Evolutionary conservation across 35 echinoderm and acorn worm species (phyloP).

Genomic region (Nesometra sesokonis): DNA sequence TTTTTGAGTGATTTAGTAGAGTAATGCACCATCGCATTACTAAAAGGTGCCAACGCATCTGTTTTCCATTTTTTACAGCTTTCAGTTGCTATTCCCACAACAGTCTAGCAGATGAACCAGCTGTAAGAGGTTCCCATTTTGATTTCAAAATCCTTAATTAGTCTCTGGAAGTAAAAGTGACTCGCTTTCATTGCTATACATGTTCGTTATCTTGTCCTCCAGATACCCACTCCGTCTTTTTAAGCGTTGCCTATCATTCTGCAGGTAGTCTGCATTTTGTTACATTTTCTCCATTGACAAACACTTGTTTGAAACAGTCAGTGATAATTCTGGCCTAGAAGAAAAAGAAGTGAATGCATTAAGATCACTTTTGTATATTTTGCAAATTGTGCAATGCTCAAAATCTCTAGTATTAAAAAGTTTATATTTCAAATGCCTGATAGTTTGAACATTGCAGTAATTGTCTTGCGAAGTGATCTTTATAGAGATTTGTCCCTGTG

Average conservation of each 20-base stretch:
- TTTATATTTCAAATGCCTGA: conserved; percentile 19
- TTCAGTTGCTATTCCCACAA: conserved; percentile 64
- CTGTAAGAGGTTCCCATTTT: not conserved
- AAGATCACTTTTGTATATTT: not conserved
- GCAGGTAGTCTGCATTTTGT: not conserved
- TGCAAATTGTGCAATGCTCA: not conserved
- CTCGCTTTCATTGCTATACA: not conserved
- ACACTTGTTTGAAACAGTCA: not conserved
- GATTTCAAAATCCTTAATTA: not conserved
- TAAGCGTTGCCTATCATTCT: not conserved
- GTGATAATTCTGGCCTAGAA: not conserved
- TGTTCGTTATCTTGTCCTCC: not conserved
- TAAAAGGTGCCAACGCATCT: conserved; percentile 61
- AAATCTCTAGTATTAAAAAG: not conserved
- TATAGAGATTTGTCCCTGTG: not conserved
- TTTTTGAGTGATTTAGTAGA: conserved; percentile 31
- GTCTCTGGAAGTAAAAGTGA: not conserved
- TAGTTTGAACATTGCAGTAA: not conserved
- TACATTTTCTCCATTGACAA: not conserved
- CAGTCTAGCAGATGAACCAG: not conserved
- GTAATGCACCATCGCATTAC: conserved; percentile 48
- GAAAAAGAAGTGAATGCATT: not conserved
- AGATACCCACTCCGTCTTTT: not conserved
- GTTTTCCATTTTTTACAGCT: conserved; percentile 19
- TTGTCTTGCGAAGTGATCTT: not conserved